Percentiles rank a stretch among this genome's conserved stretches.
Evolutionary conservation across 1,140 invertebrate genomes (phyloP).

Genomic region (Whitmania pigra): DNA sequence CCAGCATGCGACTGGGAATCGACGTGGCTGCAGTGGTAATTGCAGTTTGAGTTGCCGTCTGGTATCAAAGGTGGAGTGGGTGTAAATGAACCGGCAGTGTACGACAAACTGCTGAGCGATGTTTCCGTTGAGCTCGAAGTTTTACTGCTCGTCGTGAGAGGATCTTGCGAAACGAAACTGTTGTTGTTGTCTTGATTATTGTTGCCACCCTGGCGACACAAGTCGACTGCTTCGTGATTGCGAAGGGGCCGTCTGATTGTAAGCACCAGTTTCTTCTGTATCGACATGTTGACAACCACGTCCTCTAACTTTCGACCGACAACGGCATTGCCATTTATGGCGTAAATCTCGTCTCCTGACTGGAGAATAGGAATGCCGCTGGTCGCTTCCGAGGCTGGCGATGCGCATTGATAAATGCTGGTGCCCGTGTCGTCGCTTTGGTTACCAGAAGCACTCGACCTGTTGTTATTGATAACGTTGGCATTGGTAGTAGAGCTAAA

Average conservation of each 20-base stretch:
- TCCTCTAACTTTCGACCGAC: slow-evolving; percentile 8
- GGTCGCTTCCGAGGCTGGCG: no score
- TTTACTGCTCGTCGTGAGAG: neutral
- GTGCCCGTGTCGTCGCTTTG: no score
- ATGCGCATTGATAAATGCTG: no score
- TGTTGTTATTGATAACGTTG: no score
- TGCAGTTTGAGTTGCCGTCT: no score
- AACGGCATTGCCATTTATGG: neutral
- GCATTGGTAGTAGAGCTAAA: no score
- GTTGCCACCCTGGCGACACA: neutral
- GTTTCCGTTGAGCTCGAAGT: neutral
- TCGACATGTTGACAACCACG: slow-evolving; percentile 11
- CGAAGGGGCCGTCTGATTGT: neutral
- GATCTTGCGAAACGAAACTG: neutral
- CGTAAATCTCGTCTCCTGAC: slow-evolving; percentile 5
- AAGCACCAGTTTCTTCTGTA: slow-evolving; percentile 10
- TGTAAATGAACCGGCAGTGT: neutral
- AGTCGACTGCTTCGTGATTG: neutral
- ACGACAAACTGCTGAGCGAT: neutral
- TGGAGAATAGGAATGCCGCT: neutral
- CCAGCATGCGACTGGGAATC: no score
- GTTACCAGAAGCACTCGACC: no score
- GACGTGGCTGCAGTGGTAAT: no score
- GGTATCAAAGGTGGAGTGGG: no score
- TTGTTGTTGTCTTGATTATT: neutral